phyloP scores from a whole-genome alignment of 1,140 invertebrate genomes.

The Odontomachus brunneus region DNA sequence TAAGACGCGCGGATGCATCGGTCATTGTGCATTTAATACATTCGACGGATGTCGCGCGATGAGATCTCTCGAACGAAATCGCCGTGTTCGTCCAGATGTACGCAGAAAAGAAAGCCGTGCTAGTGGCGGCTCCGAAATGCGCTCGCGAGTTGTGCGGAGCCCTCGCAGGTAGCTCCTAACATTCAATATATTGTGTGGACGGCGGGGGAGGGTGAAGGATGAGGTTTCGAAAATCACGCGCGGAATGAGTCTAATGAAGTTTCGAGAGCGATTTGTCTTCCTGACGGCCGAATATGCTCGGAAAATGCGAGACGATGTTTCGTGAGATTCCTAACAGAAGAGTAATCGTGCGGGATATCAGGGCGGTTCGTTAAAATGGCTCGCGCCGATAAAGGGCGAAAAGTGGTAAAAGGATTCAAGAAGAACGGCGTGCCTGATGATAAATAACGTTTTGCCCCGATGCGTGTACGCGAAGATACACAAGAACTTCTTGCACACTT shows the following conservation, averaged over 20 bases:
- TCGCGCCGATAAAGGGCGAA: not conserved
- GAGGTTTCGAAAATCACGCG: constrained; percentile 15
- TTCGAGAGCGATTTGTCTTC: constrained; percentile 27
- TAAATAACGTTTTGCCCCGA: not conserved
- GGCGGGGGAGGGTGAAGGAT: not conserved
- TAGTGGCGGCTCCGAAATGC: constrained; percentile 6
- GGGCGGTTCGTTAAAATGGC: not conserved
- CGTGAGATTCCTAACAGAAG: not conserved
- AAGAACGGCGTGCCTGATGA: not conserved
- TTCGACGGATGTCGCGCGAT: constrained; percentile 40
- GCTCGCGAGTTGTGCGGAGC: constrained; percentile 28
- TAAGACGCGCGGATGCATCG: constrained; percentile 55
- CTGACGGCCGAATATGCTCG: not conserved
- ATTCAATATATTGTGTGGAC: not conserved
- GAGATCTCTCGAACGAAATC: constrained; percentile 24
- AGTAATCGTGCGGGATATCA: not conserved
- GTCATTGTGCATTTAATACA: constrained; percentile 66
- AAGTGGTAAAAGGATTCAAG: not conserved
- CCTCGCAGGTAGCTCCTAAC: constrained; percentile 13
- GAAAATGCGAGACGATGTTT: constrained; percentile 22
- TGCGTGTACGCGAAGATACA: not conserved
- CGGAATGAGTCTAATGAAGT: constrained; percentile 24
- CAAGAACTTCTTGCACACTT: not conserved
- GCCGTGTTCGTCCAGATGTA: not conserved
- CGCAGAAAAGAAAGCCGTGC: not conserved